A percentile compares a stretch with the other conserved stretches of the same genome.
Evolutionary conservation across 2,797 vertebrate genomes (phyloP).

Genomic region (Danio kyathit): DNA sequence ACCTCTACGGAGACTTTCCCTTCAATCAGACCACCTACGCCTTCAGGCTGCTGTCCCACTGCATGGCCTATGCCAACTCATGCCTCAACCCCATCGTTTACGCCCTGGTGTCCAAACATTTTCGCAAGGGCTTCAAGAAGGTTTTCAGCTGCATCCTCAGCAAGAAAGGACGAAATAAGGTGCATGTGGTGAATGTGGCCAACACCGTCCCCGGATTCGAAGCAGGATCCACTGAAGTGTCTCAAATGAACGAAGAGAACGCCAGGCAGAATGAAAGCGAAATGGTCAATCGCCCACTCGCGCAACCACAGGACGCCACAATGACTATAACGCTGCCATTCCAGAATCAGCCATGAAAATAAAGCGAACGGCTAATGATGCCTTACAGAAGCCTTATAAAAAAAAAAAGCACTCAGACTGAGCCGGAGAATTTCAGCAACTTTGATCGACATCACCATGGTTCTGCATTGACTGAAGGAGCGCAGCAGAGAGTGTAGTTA

Average conservation of each 20-base stretch:
- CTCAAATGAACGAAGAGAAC: slow-evolving; percentile 83
- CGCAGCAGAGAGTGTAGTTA: slow-evolving; percentile 18
- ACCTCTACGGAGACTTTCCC: slow-evolving; percentile 89
- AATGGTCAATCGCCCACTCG: slow-evolving; percentile 72
- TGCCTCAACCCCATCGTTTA: slow-evolving; percentile 93
- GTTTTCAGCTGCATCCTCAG: slow-evolving; percentile 89
- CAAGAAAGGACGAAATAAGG: slow-evolving; percentile 83
- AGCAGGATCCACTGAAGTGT: slow-evolving; percentile 82
- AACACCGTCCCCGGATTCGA: slow-evolving; percentile 84
- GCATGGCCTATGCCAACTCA: slow-evolving; percentile 93
- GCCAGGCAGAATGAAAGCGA: slow-evolving; percentile 77
- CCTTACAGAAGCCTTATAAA: slow-evolving; percentile 63
- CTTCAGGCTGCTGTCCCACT: slow-evolving; percentile 89
- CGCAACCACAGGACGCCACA: slow-evolving; percentile 73
- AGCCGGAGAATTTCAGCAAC: slow-evolving; percentile 19
- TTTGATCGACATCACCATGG: slow-evolving; percentile 33
- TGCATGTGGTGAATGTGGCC: slow-evolving; percentile 78
- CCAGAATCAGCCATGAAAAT: slow-evolving; percentile 74
- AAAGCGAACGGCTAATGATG: slow-evolving; percentile 14
- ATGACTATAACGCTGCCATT: slow-evolving; percentile 77
- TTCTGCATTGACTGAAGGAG: slow-evolving; percentile 27
- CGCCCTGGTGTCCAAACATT: slow-evolving; percentile 89
- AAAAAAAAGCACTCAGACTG: slow-evolving; percentile 24
- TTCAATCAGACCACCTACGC: slow-evolving; percentile 90
- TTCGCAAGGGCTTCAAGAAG: slow-evolving; percentile 91